Conservation (phyloP, 2,113 vertebrate species). For the Campylorhamphus procurvoides region DNA sequence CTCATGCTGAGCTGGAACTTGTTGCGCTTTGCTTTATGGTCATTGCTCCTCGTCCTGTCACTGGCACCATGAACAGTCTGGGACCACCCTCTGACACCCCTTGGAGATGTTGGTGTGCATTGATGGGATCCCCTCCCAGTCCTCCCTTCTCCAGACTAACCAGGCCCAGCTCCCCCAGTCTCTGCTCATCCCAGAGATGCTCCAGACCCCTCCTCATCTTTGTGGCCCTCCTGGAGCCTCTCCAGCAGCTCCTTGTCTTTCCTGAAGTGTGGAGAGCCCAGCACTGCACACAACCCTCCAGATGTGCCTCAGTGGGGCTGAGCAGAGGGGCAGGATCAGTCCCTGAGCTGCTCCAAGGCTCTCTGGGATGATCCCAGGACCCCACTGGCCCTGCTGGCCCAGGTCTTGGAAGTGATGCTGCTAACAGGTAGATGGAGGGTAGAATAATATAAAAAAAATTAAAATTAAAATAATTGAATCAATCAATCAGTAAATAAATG, state of each 20-base stretch:
- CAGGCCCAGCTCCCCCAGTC: too few relatives aligned
- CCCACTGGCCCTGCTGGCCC: not conserved
- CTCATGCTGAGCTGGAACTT: not conserved
- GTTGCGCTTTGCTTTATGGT: not conserved
- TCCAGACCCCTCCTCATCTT: too few relatives aligned
- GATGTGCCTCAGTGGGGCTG: not conserved
- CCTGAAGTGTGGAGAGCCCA: too few relatives aligned
- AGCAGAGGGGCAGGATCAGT: not conserved
- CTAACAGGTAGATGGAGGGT: not conserved
- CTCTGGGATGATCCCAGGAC: not conserved
- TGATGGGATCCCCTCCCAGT: not conserved
- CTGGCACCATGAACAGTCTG: not conserved
- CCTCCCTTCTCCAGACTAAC: too few relatives aligned
- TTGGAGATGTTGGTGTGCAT: accelerated
- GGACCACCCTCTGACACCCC: not conserved
- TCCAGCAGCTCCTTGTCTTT: too few relatives aligned
- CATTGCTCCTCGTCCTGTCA: not conserved
- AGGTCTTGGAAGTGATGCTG: not conserved
- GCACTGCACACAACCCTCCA: too few relatives aligned
- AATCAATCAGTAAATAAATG: not conserved
- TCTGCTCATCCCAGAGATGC: too few relatives aligned
- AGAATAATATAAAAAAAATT: not conserved
- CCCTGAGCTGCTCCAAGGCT: not conserved
- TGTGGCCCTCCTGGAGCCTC: too few relatives aligned
- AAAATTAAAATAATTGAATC: too few relatives aligned